Evolutionary conservation across 2,888 invertebrate species (phyloP).

Genomic region (Drosophila stalkeri): DNA sequence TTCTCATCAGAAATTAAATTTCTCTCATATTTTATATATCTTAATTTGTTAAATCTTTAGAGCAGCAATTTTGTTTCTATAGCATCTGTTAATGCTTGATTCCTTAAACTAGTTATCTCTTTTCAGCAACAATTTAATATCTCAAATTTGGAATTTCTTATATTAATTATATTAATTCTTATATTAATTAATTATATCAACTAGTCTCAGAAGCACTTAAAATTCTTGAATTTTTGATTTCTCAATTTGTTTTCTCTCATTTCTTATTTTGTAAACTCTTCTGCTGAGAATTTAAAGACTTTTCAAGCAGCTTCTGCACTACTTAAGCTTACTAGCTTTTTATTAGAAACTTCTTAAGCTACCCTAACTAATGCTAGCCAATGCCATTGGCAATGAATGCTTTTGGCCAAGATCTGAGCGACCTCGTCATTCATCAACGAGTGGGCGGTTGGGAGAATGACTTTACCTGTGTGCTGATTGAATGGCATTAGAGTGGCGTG

Average conservation of each 20-base stretch:
- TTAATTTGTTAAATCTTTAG: too few species aligned
- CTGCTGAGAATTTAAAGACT: too few species aligned
- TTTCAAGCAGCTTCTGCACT: neutral
- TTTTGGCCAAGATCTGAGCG: conserved; percentile 65
- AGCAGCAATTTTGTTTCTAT: neutral
- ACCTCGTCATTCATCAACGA: conserved; percentile 61
- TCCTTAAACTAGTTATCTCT: too few species aligned
- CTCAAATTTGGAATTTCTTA: too few species aligned
- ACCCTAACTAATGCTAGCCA: conserved; percentile 39
- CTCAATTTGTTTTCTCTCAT: neutral
- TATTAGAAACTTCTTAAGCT: neutral
- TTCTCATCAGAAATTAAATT: neutral
- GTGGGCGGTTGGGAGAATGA: conserved; percentile 54
- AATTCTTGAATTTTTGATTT: too few species aligned
- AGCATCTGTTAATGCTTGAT: neutral
- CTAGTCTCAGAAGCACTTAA: too few species aligned
- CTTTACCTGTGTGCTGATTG: conserved; percentile 49
- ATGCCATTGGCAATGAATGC: conserved; percentile 48
- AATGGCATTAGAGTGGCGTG: conserved; percentile 47
- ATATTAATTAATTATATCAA: too few species aligned
- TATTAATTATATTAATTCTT: too few species aligned
- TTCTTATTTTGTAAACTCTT: neutral
- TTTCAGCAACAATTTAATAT: too few species aligned
- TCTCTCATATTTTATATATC: neutral
- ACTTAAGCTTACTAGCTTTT: neutral